These are phyloP conservation scores for Drosophila tani DNA, from an alignment of 1,140 invertebrate species.

Conservation along the genomic window DNA sequence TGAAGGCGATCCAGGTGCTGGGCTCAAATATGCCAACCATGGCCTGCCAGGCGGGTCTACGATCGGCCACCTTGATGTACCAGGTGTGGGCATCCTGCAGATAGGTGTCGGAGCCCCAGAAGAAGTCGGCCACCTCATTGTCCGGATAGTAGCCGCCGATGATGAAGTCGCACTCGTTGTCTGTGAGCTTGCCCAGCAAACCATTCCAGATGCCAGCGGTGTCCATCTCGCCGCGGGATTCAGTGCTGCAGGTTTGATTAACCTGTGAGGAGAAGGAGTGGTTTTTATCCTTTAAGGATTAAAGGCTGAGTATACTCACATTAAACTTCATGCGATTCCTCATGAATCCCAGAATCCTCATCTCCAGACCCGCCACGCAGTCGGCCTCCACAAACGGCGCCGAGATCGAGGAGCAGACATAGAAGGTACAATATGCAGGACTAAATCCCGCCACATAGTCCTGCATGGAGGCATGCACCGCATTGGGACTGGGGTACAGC, in stretches of 20 bases:
- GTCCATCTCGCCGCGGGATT: slow-evolving; percentile 85
- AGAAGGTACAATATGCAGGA: slow-evolving; percentile 74
- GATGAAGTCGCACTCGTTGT: slow-evolving; percentile 85
- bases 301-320: slow-evolving; percentile 32
- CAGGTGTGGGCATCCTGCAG: slow-evolving; percentile 86
- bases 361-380: slow-evolving; percentile 72
- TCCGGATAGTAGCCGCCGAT: slow-evolving; percentile 86
- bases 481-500: slow-evolving; percentile 25
- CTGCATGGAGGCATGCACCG: slow-evolving; percentile 46
- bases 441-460: slow-evolving; percentile 64
- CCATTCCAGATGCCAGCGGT: slow-evolving; percentile 85
- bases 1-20: slow-evolving; percentile 84
- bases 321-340: slow-evolving; percentile 66
- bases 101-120: slow-evolving; percentile 86
- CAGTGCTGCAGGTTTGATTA: slow-evolving; percentile 85
- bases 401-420: slow-evolving; percentile 71
- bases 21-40: slow-evolving; percentile 85
- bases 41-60: slow-evolving; percentile 85
- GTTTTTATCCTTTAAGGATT: too few species aligned
- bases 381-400: slow-evolving; percentile 79
- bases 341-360: slow-evolving; percentile 73
- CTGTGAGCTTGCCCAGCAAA: slow-evolving; percentile 80
- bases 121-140: slow-evolving; percentile 86
- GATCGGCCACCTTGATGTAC: slow-evolving; percentile 85
- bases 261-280: slow-evolving; percentile 25